Base-by-base conservation (phyloP, 1,140 invertebrate species). In the Monochamus saltuarius region DNA sequence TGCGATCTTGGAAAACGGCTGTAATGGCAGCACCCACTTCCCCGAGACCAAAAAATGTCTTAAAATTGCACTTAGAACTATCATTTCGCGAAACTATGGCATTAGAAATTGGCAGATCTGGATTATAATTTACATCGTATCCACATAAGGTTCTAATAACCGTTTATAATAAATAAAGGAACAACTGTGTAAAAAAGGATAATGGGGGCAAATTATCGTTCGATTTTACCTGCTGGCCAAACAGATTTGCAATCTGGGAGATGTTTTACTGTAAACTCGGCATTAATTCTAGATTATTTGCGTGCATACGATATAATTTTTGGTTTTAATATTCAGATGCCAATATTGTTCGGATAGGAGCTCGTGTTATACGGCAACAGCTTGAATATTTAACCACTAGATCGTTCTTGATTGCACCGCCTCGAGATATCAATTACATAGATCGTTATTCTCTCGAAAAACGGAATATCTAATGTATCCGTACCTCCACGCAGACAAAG, bases 391-490 rank as follows among this genome's bases (percentile, higher is more conserved):
- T 71, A 68, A 71, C 69, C 64, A 70, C 69, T 71, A 72, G 68
- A 73, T 71, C 60, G 65, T 57, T 69, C 65, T 66, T 71, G 73
- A 75, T 75, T 75, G 68, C 71, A 68, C 59, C 63, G 73, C 73
- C 73, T 53, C 58, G 62, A 73, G 73, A 74, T 75, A 74, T 75
- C 73, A 75, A 75, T 74, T 75, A 75, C 72, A 73, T 73, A 74
- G 72, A 75, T 73, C 67, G 71, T 70, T 70, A 71, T 73, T 72
- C 70, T 65, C 65, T 62, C 46, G 56, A 70, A 72, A 72, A 68
- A 70, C 69, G 65, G 69, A 71, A 73, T 73, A 73, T 62, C 70
- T 70, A 73, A 73, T 73, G 71, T 59, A 66, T 66, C 68, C 68
- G 47, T 70, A 64, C 61, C 62, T 56, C 39, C 16, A 45, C 57